Evolutionary conservation across 2,113 vertebrate species (phyloP), one percentile per base, ranked within the genome.

Genomic region (Oostethus manadensis): DNA sequence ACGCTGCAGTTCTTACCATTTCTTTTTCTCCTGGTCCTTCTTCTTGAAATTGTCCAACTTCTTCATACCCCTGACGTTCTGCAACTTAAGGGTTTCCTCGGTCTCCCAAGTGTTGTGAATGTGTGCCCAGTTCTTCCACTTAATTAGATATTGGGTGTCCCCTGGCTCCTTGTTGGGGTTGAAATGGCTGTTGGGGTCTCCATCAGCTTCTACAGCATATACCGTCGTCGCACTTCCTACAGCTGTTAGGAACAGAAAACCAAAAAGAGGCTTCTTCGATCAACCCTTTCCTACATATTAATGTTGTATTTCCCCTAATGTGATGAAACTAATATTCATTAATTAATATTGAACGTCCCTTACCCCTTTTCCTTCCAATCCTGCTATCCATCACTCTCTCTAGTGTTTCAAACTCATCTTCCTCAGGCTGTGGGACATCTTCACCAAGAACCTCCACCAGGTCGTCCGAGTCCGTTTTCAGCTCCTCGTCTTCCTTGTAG

Each of bases 81-180:
- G 97, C 47, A 94, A 88, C 62, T 98, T 97, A 29, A 98, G 89
- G 0, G 94, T 94, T 65, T 99, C 97, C 69, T 99, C 97, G 0
- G 94, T 99, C 84, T 99, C 97, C 97, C 95, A 99, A 1, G 97
- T 99, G 38, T 99, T 99, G 73, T 99, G 97, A 72, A 99, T 98
- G 76, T 97, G 95, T 4, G 97, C 98, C 97, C 97, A 99, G 18
- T 95, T 95, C 84, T 99, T 99, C 97, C 97, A 99, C 81, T 99
- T 99, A 69, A 99, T 98, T 77, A 99, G 87, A 84, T 99, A 99
- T 61, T 99, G 97, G 66, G 86, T 44, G 6, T 98, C 97, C 55
- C 92, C 94, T 0, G 83, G 56, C 67, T 99, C 95, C 71, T 92
- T 95, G 77, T 81, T 89, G 47, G 90, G 88, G 61, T 92, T 92